Base-by-base conservation (phyloP, 2,797 vertebrate genomes). In the Scolopax rusticola region DNA sequence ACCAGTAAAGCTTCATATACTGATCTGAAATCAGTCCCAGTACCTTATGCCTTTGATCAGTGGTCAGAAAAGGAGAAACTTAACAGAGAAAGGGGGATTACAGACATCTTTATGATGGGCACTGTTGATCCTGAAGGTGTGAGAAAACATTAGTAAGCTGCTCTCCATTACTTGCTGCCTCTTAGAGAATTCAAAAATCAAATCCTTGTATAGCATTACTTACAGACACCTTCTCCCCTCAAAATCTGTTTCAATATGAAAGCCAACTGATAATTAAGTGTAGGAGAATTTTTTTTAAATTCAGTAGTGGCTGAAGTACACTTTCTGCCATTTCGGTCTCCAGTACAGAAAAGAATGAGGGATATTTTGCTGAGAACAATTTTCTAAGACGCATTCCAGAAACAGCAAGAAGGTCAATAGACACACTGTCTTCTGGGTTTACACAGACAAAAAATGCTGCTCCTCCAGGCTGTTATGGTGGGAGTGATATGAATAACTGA, bases 391-490 rank as follows among this genome's bases (percentile, higher is more conserved):
- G 20, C 93, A 96, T 97, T 96, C 96, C 97, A 95, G 95, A 78
- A 96, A 75, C 89, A 84, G 93, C 65, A 84, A 96, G 77, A 87
- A 76, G 88, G 78, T 97, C 96, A 96, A 94, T 93, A 92, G 90
- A 91, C 77, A 88, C 68, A 80, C 81, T 93, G 96, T 95, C 85
- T 95, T 96, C 69, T 92, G 92, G 84, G 92, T 92, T 97, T 97
- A 94, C 95, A 92, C 88, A 97, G 96, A 92, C 92, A 86, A 82
- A 94, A 95, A 93, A 95, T 77, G 95, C 82, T 87, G 75, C 87
- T 87, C 92, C 92, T 91, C 87, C 7, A 57, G 94, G 83, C 84
- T 92, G 60, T 91, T 89, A 85, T 86, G 82, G 84, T 93, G 94
- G 93, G 89, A 94, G 70, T 38, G 82, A 94, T 85, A 95, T 47